Evolutionary conservation across 2,113 vertebrate genomes (phyloP), one percentile per base, ranked within the genome.

Genomic region (Prunella himalayana): DNA sequence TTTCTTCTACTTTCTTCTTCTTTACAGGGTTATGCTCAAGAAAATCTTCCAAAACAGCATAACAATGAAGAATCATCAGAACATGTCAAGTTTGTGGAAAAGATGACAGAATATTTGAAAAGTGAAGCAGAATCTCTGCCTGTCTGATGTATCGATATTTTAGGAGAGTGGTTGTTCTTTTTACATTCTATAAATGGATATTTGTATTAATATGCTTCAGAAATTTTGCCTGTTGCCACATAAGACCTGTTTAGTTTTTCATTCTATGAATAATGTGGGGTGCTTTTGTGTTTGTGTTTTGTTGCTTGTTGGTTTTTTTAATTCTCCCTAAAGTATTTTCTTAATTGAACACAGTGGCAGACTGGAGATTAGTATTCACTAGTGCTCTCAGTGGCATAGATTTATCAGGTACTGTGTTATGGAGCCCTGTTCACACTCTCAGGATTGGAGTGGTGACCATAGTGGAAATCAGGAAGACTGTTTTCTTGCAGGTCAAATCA

Each of bases 321-420:
- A 66, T 53, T 45, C 42, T n/a, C 24, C 22, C 7, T 5, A 7
- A 54, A 10, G 10, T 41, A 49, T 79, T 77, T 71, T 64, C 25
- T 47, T 42, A 47, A 31, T 21, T 42, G 53, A 78, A 15, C 27
- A 27, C 15, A 23, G 31, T 49, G 54, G 25, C 17, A 73, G 54
- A 39, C 47, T 30, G 42, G 27, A 78, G 11, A 63, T 30, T 42
- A 9, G 9, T 56, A 22, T 30, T 81, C 30, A 45, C 5, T n/a
- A 27, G 30, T 57, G 30, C 25, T 56, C 30, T 57, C n/a, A 47
- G 25, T 37, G 68, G 7, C 35, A 72, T 18, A 0, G 0, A n/a
- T 77, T 82, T 81, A 33, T 35, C 31, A 39, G 37, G 18, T 77
- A 15, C 41, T 11, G 42, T 66, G 42, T 6, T 47, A 25, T 11